Conservation (phyloP, 2,797 vertebrate species). For the Phataginus tetradactyla region DNA sequence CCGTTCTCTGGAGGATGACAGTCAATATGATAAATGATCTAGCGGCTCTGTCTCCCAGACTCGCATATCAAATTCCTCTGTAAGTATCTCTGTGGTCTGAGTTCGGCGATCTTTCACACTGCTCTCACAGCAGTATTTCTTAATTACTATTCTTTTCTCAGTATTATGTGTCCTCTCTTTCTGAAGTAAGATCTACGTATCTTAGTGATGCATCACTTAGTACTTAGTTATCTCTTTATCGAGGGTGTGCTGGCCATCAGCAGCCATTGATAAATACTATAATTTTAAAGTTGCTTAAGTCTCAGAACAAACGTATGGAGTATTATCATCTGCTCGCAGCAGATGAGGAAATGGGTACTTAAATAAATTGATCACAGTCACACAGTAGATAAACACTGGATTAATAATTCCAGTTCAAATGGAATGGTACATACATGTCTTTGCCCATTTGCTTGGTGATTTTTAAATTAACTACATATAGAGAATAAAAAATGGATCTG, state of each 20-base stretch:
- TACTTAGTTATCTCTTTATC: background rate
- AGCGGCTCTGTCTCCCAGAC: background rate
- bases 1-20: background rate
- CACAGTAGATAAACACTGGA: background rate
- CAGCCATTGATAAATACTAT: background rate
- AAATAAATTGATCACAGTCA: background rate
- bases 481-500: background rate
- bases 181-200: background rate
- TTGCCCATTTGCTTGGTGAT: background rate
- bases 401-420: background rate
- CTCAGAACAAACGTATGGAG: background rate
- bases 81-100: background rate
- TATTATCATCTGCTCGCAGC: background rate
- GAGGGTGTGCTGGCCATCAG: background rate
- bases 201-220: background rate
- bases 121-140: background rate
- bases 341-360: background rate
- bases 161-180: background rate
- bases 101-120: background rate
- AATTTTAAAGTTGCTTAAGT: background rate
- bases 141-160: background rate
- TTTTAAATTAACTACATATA: background rate
- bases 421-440: background rate
- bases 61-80: background rate
- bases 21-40: background rate